These are phyloP conservation scores for Suncus etruscus DNA, from an alignment of 2,113 vertebrate genomes.

Conservation along the genomic window DNA sequence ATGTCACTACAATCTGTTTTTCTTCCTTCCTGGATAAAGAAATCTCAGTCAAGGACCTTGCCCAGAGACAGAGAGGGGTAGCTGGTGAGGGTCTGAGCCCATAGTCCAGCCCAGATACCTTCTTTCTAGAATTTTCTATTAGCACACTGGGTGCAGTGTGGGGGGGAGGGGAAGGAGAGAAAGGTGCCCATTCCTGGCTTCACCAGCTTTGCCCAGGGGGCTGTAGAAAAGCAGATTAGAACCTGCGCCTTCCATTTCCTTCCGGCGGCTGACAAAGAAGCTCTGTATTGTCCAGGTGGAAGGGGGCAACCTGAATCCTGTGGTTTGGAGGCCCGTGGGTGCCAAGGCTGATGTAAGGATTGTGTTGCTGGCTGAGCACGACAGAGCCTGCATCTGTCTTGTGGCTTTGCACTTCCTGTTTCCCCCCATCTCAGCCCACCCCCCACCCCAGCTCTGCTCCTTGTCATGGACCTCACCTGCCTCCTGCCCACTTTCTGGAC, in stretches of 20 bases:
- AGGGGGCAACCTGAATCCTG: not conserved
- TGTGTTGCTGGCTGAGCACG: too few species aligned
- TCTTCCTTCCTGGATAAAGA: not conserved
- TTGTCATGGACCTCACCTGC: too few species aligned
- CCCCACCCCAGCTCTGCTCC: not conserved
- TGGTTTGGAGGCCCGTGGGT: not conserved
- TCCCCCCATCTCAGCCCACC: too few species aligned
- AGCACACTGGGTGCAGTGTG: too few species aligned
- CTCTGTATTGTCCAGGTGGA: not conserved
- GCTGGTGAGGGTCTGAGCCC: too few species aligned
- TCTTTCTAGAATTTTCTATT: too few species aligned
- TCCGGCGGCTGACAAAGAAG: not conserved
- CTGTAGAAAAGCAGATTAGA: not conserved
- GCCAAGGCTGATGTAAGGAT: not conserved
- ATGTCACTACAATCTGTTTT: rapidly evolving
- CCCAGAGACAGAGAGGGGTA: not conserved
- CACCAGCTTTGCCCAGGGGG: not conserved
- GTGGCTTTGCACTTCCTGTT: too few species aligned
- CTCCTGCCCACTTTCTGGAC: too few species aligned
- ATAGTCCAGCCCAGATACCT: too few species aligned
- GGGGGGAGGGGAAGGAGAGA: too few species aligned
- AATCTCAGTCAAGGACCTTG: not conserved
- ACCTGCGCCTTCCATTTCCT: not conserved
- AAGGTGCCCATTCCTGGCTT: too few species aligned
- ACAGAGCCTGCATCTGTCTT: too few species aligned